These are phyloP conservation scores for Catharus ustulatus DNA, from an alignment of 2,797 vertebrate species.

Conservation along the genomic window DNA sequence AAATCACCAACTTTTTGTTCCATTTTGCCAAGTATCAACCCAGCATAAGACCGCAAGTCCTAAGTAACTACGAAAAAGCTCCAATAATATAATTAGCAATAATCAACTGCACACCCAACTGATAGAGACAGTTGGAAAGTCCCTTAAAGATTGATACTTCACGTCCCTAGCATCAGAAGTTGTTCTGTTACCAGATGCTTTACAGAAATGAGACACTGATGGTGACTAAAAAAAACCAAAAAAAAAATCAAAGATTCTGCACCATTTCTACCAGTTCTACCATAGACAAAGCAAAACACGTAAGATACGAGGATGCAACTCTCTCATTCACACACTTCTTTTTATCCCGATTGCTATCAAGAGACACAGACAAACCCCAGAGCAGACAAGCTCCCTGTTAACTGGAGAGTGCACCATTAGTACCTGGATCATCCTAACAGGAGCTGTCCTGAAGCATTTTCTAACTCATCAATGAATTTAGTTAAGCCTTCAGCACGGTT, in stretches of 20 bases:
- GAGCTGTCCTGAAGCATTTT: not conserved
- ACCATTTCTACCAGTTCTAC: not conserved
- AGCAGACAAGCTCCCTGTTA: not conserved
- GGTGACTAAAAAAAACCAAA: not conserved
- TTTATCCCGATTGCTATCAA: not conserved
- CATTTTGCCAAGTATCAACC: not conserved
- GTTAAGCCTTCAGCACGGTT: not conserved
- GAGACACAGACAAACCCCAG: not conserved
- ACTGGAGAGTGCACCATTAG: not conserved
- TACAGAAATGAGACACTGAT: not conserved
- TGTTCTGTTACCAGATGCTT: not conserved
- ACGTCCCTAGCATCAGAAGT: not conserved
- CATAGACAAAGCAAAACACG: not conserved
- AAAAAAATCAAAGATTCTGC: not conserved
- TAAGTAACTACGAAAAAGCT: not conserved
- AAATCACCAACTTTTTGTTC: not conserved
- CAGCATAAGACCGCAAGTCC: not conserved
- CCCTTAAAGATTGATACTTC: not conserved
- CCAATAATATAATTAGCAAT: not conserved
- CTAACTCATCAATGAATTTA: not conserved
- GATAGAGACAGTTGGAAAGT: not conserved
- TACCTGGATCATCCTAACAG: not conserved
- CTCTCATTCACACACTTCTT: not conserved
- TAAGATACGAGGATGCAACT: not conserved
- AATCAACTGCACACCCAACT: not conserved